Evolutionary conservation across 2,797 vertebrate species (phyloP).

Genomic region (Phoxinus dragarum): DNA sequence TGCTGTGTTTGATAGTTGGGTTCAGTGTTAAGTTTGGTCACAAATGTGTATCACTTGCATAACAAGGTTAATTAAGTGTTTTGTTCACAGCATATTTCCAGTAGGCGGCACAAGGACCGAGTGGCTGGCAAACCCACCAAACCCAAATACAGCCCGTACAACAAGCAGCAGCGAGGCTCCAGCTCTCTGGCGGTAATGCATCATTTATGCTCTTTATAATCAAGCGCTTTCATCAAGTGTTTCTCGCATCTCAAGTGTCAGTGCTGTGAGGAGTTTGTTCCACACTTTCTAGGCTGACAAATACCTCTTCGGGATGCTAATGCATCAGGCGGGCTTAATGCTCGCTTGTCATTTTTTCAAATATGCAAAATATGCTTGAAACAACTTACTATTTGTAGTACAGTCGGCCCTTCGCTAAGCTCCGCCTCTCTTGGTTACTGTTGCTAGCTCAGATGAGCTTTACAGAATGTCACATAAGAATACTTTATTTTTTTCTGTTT

Average conservation of each 20-base stretch:
- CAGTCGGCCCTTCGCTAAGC: neutral
- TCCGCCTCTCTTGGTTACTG: neutral
- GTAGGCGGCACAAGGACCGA: constrained; percentile 96
- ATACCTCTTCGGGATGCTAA: constrained; percentile 31
- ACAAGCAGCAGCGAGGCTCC: constrained; percentile 90
- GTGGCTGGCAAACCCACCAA: constrained; percentile 96
- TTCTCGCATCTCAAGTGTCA: constrained; percentile 45
- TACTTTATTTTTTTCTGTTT: rapidly evolving
- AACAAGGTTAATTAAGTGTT: neutral
- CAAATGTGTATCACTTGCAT: neutral
- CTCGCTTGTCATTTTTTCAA: neutral
- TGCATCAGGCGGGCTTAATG: neutral
- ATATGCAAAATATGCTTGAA: constrained; percentile 18
- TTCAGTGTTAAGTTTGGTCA: neutral
- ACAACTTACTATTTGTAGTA: neutral
- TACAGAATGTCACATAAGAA: neutral
- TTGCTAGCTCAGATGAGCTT: neutral
- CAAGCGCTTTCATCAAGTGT: constrained; percentile 52
- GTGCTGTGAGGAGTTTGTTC: constrained; percentile 36
- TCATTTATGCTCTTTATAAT: constrained; percentile 56
- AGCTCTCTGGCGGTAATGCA: constrained; percentile 87
- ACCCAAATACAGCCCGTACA: constrained; percentile 97
- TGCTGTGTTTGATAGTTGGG: neutral
- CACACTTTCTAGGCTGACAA: constrained; percentile 25
- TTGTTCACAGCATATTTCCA: constrained; percentile 93